Evolutionary conservation across 2,113 vertebrate genomes (phyloP).

Genomic region (Sminthopsis crassicaudata): DNA sequence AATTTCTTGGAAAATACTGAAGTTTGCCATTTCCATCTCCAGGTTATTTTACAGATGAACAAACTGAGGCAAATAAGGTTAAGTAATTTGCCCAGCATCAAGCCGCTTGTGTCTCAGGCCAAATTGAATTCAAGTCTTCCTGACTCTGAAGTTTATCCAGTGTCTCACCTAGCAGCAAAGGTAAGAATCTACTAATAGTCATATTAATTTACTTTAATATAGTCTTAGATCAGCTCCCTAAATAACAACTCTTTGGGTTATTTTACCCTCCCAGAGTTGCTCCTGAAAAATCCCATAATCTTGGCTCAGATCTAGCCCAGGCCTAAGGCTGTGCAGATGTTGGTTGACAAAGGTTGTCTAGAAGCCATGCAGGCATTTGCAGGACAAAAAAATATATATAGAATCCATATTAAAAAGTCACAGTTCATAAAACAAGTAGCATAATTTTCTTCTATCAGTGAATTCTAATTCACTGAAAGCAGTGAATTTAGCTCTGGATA

Average conservation of each 20-base stretch:
- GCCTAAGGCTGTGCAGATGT: background rate
- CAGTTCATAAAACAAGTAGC: background rate
- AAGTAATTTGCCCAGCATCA: too few species aligned
- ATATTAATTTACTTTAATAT: background rate
- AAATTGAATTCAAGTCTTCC: too few species aligned
- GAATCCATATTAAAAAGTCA: background rate
- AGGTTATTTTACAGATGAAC: too few species aligned
- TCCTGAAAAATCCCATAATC: background rate
- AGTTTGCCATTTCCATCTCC: too few species aligned
- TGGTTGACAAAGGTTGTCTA: background rate
- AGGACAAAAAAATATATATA: background rate
- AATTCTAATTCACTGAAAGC: background rate
- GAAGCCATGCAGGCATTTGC: background rate
- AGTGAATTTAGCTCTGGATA: background rate
- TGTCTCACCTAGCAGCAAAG: too few species aligned
- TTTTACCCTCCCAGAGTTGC: background rate
- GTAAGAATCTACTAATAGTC: background rate
- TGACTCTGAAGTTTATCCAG: too few species aligned
- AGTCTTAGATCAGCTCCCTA: background rate
- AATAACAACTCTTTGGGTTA: background rate
- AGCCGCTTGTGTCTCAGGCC: too few species aligned
- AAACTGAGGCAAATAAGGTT: too few species aligned
- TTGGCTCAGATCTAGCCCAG: background rate
- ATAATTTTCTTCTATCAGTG: background rate
- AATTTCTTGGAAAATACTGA: too few species aligned